A percentile compares a stretch with the other conserved stretches of the same genome.
Conservation (phyloP, 2,888 invertebrate genomes). For the Erebia ligea region DNA sequence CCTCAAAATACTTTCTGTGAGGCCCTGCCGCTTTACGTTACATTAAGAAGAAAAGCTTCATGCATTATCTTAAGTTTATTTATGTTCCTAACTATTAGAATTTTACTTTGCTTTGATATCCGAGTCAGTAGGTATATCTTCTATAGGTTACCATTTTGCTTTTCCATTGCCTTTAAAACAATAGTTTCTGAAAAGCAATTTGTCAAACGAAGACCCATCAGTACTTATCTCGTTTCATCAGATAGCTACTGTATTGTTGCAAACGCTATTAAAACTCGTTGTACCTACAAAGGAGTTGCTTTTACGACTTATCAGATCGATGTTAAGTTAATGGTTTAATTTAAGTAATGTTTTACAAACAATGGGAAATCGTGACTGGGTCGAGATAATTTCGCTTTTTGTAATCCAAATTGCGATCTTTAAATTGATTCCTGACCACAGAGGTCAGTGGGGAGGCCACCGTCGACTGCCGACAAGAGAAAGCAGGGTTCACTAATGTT, state of each 20-base stretch:
- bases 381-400: constrained; percentile 19
- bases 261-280: neutral
- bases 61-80: too few species aligned
- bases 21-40: too few species aligned
- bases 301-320: constrained; percentile 29
- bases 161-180: too few species aligned
- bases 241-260: constrained; percentile 11
- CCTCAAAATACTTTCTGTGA: too few species aligned
- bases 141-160: too few species aligned
- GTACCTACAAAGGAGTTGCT: constrained; percentile 17
- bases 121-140: too few species aligned
- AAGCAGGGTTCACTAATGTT: too few species aligned
- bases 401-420: constrained; percentile 27
- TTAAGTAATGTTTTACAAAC: constrained; percentile 33
- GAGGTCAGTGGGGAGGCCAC: neutral
- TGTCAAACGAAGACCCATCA: neutral
- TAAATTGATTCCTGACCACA: constrained; percentile 18
- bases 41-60: too few species aligned
- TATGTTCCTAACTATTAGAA: too few species aligned
- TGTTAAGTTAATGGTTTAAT: constrained; percentile 9
- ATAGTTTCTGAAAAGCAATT: neutral
- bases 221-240: neutral
- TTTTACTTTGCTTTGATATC: too few species aligned
- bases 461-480: neutral
- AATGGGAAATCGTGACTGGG: constrained; percentile 36